Evolutionary conservation across 1,140 invertebrate genomes (phyloP), one percentile per base, ranked within the genome.

Genomic region (Anastrepha ludens): DNA sequence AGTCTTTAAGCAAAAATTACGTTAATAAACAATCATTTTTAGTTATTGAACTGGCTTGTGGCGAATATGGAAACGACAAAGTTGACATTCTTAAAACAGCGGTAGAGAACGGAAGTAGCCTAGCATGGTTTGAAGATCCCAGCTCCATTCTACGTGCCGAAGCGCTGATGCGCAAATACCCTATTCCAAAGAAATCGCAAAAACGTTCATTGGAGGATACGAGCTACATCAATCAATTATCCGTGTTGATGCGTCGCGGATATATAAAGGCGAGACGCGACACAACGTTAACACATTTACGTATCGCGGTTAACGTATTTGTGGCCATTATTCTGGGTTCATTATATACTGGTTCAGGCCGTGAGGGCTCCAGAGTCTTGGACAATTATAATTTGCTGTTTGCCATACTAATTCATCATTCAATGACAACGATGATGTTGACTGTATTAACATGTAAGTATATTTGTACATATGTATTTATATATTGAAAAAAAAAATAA

Each of bases 1-100:
- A 29, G 29, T 29, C 0, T 29, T 29, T 29, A 29, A 29, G 29
- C 29, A 29, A 29, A 29, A 29, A 29, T 29, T 29, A 29, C 29
- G 1, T 29, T 29, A 29, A 29, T 29, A 29, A 29, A 29, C 0
- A 29, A 29, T 29, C 9, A 87, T 44, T 92, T 92, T 29, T 90
- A 97, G 96, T 97, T 15, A 98, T 98, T 90, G 98, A 98, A 94
- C 94, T 98, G 89, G 97, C 98, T 0, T 97, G 97, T 88, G 97
- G 96, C 0, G 98, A 99, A 93, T 97, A 98, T 90, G 98, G 98
- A 0, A 95, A 96, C 29, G 96, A 96, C 90, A 98, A 96, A 94
- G 95, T 98, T 3, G 93, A 95, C 41, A 93, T 94, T 41, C 94
- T 99, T 87, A 96, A 96, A 6, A 93, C 94, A 3, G 96, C 95